Evolutionary conservation across 2,113 vertebrate species (phyloP).

Genomic region (Pelmatolapia mariae): DNA sequence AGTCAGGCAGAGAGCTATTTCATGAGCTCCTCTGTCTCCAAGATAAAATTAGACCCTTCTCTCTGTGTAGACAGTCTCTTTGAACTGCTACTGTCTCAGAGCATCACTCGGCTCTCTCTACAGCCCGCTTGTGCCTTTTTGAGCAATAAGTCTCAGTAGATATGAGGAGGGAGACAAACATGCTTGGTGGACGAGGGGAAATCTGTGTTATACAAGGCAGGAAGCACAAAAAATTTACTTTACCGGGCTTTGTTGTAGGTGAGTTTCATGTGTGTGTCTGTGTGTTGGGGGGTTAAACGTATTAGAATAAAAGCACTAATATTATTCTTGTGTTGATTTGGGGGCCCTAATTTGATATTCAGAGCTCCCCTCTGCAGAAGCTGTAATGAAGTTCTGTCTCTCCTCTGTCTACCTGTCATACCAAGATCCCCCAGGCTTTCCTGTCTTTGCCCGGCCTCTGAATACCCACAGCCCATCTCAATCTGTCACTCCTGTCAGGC

Average conservation of each 20-base stretch:
- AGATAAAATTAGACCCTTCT: constrained; percentile 69
- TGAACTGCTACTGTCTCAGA: constrained; percentile 60
- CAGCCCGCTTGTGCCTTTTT: constrained; percentile 54
- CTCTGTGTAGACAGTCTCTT: constrained; percentile 56
- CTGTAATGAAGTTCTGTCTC: constrained; percentile 46
- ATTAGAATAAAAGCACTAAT: not conserved
- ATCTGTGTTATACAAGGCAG: not conserved
- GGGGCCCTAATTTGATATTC: constrained; percentile 22
- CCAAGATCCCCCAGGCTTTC: constrained; percentile 51
- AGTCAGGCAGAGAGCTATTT: constrained; percentile 60
- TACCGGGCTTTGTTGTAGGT: not conserved
- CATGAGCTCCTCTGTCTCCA: constrained; percentile 60
- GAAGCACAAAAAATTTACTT: not conserved
- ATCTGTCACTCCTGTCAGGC: constrained; percentile 63
- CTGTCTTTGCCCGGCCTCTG: constrained; percentile 51
- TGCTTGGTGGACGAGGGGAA: constrained; percentile 6
- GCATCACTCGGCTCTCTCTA: constrained; percentile 53
- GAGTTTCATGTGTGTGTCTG: not conserved
- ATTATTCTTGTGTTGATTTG: not conserved
- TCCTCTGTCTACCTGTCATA: constrained; percentile 59
- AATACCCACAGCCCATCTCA: constrained; percentile 61
- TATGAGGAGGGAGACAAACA: constrained; percentile 36
- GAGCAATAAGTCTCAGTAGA: constrained; percentile 40
- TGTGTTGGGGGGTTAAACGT: not conserved
- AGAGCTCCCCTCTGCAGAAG: constrained; percentile 6